phyloP scores from a whole-genome alignment of 2,113 vertebrate species.

The Corydoras maculifer region DNA sequence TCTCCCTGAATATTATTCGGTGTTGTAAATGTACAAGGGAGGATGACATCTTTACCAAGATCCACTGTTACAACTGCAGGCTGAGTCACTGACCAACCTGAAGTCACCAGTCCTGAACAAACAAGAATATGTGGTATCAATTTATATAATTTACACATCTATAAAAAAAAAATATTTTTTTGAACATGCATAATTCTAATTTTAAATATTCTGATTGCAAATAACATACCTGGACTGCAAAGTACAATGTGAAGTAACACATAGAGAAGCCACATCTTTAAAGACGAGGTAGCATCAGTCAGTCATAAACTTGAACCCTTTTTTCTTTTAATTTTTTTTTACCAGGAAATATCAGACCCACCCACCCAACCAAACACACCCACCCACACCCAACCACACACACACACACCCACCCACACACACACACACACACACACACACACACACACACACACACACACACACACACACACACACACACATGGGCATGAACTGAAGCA shows the following conservation, averaged over 20 bases:
- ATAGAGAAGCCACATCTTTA: not conserved
- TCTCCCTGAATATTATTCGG: not conserved
- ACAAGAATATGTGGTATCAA: not conserved
- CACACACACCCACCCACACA: too few relatives aligned
- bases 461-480: too few relatives aligned
- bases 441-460: too few relatives aligned
- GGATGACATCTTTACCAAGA: not conserved
- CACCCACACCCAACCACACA: too few relatives aligned
- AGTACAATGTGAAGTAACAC: not conserved
- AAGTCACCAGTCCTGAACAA: not conserved
- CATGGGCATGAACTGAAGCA: too few relatives aligned
- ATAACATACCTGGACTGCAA: not conserved
- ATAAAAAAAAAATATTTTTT: not conserved
- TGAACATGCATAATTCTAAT: too few relatives aligned
- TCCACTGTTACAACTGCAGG: not conserved
- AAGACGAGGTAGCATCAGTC: too few relatives aligned
- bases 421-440: too few relatives aligned
- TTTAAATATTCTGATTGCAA: not conserved
- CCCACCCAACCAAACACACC: too few relatives aligned
- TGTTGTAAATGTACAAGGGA: constrained; percentile 2
- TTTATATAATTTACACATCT: not conserved
- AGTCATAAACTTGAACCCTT: too few relatives aligned
- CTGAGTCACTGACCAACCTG: not conserved
- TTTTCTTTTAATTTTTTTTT: too few relatives aligned
- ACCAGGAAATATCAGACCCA: too few relatives aligned